Base-by-base conservation (phyloP, 1,140 invertebrate species). In the Dufourea novaeangliae region DNA sequence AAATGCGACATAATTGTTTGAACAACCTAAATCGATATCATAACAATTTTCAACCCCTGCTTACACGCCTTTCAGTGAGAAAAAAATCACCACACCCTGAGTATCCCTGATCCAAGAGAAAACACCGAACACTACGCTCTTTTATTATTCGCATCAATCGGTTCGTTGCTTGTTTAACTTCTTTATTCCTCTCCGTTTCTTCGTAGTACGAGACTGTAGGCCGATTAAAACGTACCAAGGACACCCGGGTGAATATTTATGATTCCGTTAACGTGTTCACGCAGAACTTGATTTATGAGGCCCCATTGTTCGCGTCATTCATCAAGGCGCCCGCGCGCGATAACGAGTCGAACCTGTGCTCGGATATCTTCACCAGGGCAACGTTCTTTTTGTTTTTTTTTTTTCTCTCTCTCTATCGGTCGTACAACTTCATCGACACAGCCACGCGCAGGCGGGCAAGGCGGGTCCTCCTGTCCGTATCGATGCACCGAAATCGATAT, bases 281-380 rank as follows among this genome's bases (percentile, higher is more conserved):
- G 72, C 50, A 39, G 50, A 41, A 67, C 34, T 56, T 74, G 72
- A 74, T 74, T 74, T 74, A 74, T 56, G 72, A 32, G 20, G 32
- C 3, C 25, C 62, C 50, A 54, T 74, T 74, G 72, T 56, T 25
- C 61, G n/a, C 25, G 62, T 74, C 72, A 41, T 74, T 67, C 72
- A 67, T 74, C 72, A 74, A 74, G n/a, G n/a, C n/a, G n/a, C n/a
- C n/a, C n/a, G 62, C 25, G n/a, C 27, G 44, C 62, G 72, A 74
- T 67, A 74, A 67, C 44, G 46, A 67, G 50, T 46, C 20, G 34
- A 27, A 66, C 37, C 25, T 34, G 44, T 32, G n/a, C 22, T 29
- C 44, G 50, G 44, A 39, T 54, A 54, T 74, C 61, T 66, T 74
- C 25, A 17, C 25, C n/a, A n/a, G 17, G 22, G 22, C 4, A 17